These are phyloP conservation scores for Loris lydekkerianus DNA, from an alignment of 2,797 vertebrate genomes.

Conservation along the genomic window DNA sequence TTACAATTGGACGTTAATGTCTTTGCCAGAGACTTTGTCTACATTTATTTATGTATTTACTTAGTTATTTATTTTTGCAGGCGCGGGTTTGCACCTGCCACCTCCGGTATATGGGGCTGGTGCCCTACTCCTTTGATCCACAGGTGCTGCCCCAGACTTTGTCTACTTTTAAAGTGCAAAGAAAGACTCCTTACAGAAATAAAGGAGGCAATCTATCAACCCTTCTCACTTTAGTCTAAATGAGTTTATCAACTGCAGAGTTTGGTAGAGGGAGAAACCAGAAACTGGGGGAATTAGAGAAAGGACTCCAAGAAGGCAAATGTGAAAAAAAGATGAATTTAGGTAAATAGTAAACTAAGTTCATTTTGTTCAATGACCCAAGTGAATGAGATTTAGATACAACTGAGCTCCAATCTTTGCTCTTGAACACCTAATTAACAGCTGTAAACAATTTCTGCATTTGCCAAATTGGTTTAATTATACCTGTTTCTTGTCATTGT, in stretches of 20 bases:
- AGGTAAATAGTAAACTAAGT: neutral
- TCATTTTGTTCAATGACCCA: neutral
- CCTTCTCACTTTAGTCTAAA: neutral
- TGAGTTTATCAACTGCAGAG: neutral
- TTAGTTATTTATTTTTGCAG: no score
- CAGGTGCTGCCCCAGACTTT: neutral
- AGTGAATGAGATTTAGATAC: neutral
- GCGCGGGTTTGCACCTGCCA: no score
- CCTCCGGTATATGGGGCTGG: no score
- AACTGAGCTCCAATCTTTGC: neutral
- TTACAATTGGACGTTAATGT: neutral
- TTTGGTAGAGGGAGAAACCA: neutral
- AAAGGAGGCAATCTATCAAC: neutral
- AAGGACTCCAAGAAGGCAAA: neutral
- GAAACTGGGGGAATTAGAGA: neutral
- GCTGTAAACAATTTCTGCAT: neutral
- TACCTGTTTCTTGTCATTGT: neutral
- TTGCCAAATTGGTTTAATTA: neutral
- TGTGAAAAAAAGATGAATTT: neutral
- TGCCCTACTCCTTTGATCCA: no score
- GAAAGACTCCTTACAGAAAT: neutral
- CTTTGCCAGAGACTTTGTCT: neutral
- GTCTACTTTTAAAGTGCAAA: neutral
- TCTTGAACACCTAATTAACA: neutral
- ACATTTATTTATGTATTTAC: neutral